phyloP scores from a whole-genome alignment of 2,113 vertebrate species.

The Hippocampus guttulatus region DNA sequence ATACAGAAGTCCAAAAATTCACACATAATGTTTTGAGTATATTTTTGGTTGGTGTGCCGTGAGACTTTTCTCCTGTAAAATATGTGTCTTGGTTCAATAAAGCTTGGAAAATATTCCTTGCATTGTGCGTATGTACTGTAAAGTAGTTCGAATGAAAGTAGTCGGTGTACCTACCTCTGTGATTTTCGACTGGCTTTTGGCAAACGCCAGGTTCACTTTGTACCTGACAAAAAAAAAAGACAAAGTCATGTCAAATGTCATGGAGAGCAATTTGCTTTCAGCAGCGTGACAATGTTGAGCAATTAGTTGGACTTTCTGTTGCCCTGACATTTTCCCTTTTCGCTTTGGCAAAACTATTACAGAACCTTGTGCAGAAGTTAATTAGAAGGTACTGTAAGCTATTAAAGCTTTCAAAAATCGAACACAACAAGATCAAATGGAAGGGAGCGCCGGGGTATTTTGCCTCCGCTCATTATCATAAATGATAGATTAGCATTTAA shows the following conservation, averaged over 20 bases:
- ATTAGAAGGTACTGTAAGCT: constrained; percentile 15
- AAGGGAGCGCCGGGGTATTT: constrained; percentile 9
- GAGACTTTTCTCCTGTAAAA: no score
- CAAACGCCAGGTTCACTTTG: constrained; percentile 80
- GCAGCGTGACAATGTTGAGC: neutral
- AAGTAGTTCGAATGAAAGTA: neutral
- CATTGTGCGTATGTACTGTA: neutral
- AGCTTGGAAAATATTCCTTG: no score
- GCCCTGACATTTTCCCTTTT: constrained; percentile 14
- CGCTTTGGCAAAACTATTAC: constrained; percentile 23
- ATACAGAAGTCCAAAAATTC: no score
- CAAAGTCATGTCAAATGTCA: neutral
- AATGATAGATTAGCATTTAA: constrained; percentile 42
- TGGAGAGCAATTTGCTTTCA: constrained; percentile 2
- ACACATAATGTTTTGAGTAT: no score
- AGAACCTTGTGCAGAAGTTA: constrained; percentile 24
- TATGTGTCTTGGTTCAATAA: no score
- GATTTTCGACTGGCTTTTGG: constrained; percentile 76
- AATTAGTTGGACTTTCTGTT: constrained; percentile 24
- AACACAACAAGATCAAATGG: constrained; percentile 14
- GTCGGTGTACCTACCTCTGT: constrained; percentile 82
- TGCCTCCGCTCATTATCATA: constrained; percentile 33
- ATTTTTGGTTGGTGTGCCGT: no score
- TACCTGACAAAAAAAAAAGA: constrained; percentile 71
- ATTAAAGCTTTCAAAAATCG: constrained; percentile 19